These are phyloP conservation scores for Coecobrya sp. DNA, from an alignment of 2,888 invertebrate genomes.

Conservation along the genomic window DNA sequence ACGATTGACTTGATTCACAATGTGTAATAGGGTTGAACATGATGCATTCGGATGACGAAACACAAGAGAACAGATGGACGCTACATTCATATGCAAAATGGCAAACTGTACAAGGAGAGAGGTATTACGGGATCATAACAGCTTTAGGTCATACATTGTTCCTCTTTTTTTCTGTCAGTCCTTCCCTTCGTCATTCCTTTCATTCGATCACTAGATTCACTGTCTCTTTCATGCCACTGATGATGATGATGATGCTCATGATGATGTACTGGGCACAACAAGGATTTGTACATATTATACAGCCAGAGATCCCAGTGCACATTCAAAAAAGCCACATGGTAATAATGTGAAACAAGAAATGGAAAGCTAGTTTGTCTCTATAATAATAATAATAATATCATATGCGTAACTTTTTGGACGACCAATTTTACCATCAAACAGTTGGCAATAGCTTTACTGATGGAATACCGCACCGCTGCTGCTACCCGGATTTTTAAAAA, in stretches of 20 bases:
- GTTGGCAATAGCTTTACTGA: slow-evolving; percentile 36
- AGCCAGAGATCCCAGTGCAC: background rate
- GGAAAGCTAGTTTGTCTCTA: slow-evolving; percentile 68
- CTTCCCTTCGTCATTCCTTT: slow-evolving; percentile 43
- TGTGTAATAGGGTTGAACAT: slow-evolving; percentile 77
- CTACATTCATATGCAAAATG: slow-evolving; percentile 86
- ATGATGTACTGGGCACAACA: slow-evolving; percentile 53
- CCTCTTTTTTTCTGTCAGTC: slow-evolving; percentile 73
- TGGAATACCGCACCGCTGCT: background rate
- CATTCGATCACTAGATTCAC: slow-evolving; percentile 48
- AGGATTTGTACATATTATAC: background rate
- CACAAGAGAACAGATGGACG: slow-evolving; percentile 86
- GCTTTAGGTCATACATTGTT: slow-evolving; percentile 75
- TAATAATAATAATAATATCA: slow-evolving; percentile 57
- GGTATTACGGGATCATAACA: slow-evolving; percentile 75
- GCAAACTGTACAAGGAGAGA: slow-evolving; percentile 52
- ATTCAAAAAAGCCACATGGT: slow-evolving; percentile 75
- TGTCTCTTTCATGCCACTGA: slow-evolving; percentile 40
- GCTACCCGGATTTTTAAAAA: slow-evolving; percentile 40
- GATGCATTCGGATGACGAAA: slow-evolving; percentile 76
- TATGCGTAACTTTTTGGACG: slow-evolving; percentile 68
- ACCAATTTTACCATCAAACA: slow-evolving; percentile 65
- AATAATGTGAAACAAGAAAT: slow-evolving; percentile 75
- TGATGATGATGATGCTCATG: background rate
- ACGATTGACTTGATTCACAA: slow-evolving; percentile 76